Conservation (phyloP, 2,113 vertebrate genomes). For the Struthio camelus region DNA sequence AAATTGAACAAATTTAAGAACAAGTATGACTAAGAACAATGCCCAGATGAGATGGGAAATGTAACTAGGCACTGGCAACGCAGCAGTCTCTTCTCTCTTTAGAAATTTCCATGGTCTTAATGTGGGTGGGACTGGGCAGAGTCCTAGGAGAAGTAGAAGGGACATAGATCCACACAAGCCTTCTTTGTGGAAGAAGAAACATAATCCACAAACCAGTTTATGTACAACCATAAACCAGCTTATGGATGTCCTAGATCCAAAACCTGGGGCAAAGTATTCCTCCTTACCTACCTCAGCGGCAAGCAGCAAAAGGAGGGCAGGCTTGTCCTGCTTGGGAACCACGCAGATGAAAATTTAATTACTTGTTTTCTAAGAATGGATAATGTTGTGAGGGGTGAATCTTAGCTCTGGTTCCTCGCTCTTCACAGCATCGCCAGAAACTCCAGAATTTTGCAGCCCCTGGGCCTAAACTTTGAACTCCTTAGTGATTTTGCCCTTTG, state of each 20-base stretch:
- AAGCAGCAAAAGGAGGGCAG: background rate
- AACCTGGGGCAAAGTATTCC: background rate
- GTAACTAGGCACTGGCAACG: constrained; percentile 10
- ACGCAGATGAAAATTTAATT: background rate
- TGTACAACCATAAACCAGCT: background rate
- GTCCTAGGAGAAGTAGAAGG: background rate
- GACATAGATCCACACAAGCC: background rate
- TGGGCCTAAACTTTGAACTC: background rate
- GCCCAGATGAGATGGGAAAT: background rate
- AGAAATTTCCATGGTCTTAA: background rate
- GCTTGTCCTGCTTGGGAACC: background rate
- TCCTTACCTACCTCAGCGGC: background rate
- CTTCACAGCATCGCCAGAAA: background rate
- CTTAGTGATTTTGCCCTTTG: background rate
- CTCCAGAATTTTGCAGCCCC: background rate
- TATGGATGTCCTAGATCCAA: background rate
- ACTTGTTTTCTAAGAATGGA: background rate
- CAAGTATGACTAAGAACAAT: background rate
- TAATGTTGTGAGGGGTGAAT: background rate
- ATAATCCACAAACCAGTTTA: background rate
- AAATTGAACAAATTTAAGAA: background rate
- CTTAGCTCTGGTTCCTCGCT: background rate
- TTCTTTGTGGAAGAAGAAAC: background rate
- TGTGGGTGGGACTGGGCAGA: background rate
- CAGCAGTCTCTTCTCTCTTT: background rate